Conservation (phyloP, 2,888 invertebrate genomes). For the Atethmia centrago region DNA sequence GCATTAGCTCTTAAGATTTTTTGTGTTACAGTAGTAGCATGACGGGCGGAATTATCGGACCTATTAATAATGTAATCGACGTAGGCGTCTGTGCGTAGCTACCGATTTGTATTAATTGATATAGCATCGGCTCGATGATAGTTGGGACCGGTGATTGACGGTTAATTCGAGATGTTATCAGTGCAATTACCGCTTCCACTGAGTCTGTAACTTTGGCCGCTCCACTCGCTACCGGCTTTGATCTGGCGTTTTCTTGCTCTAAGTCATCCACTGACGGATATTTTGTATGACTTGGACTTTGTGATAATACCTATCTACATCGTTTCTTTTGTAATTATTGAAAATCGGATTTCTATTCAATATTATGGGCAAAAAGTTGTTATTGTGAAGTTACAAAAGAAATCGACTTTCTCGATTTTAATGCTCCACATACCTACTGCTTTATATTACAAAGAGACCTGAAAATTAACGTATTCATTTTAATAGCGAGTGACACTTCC, state of each 20-base stretch:
- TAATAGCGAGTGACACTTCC: slow-evolving; percentile 61
- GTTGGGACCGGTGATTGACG: slow-evolving; percentile 87
- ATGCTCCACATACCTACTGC: slow-evolving; percentile 29
- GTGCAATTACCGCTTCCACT: slow-evolving; percentile 81
- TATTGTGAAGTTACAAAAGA: neutral
- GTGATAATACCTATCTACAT: neutral
- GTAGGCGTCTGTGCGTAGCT: slow-evolving; percentile 81
- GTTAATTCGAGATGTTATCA: slow-evolving; percentile 89
- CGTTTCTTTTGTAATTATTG: slow-evolving; percentile 13
- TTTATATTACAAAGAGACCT: slow-evolving; percentile 15
- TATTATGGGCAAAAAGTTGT: too few species aligned
- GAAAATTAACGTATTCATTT: slow-evolving; percentile 47
- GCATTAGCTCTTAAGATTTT: slow-evolving; percentile 67
- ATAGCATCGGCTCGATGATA: slow-evolving; percentile 84
- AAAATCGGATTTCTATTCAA: neutral
- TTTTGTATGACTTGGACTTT: slow-evolving; percentile 18
- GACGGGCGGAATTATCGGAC: slow-evolving; percentile 83
- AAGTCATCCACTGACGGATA: neutral
- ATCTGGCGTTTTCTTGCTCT: slow-evolving; percentile 25
- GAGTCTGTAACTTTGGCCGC: slow-evolving; percentile 42
- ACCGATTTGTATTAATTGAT: slow-evolving; percentile 90
- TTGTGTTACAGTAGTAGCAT: slow-evolving; percentile 72
- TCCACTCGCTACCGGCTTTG: slow-evolving; percentile 42
- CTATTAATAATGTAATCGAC: slow-evolving; percentile 87
- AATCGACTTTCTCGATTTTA: slow-evolving; percentile 16